These are phyloP conservation scores for Phrynocephalus guinanensis DNA, from an alignment of 2,797 vertebrate species.

Conservation along the genomic window DNA sequence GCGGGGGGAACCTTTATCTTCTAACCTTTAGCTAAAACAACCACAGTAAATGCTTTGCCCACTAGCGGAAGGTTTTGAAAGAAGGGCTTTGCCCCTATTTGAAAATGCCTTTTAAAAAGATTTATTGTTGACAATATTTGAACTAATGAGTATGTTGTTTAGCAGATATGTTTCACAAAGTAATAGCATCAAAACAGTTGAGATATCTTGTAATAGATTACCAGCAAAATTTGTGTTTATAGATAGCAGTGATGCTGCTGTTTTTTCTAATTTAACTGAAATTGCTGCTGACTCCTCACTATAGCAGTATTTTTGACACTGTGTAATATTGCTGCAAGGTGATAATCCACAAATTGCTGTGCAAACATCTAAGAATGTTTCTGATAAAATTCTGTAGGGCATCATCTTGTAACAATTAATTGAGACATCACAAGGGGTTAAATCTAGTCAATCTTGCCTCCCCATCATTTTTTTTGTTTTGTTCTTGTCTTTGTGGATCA, in stretches of 20 bases:
- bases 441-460: conserved; percentile 43
- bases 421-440: conserved; percentile 63
- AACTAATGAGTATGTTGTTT: not conserved
- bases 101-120: not conserved
- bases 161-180: not conserved
- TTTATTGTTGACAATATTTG: not conserved
- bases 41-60: not conserved
- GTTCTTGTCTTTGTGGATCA: conserved; percentile 48
- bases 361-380: conserved; percentile 57
- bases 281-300: conserved; percentile 40
- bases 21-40: not conserved
- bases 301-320: conserved; percentile 53
- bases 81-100: not conserved
- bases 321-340: conserved; percentile 52
- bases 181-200: not conserved
- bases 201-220: conserved; percentile 2
- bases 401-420: conserved; percentile 56
- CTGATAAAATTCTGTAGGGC: conserved; percentile 52
- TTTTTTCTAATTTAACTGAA: conserved; percentile 29
- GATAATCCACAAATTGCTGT: conserved; percentile 50
- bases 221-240: conserved; percentile 27
- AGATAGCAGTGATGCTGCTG: conserved; percentile 16
- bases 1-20: too few species aligned
- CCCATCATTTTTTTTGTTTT: not conserved
- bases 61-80: not conserved